Evolutionary conservation across 2,888 invertebrate genomes (phyloP), one percentile per base, ranked within the genome.

Genomic region (Chrysolina haemoptera): DNA sequence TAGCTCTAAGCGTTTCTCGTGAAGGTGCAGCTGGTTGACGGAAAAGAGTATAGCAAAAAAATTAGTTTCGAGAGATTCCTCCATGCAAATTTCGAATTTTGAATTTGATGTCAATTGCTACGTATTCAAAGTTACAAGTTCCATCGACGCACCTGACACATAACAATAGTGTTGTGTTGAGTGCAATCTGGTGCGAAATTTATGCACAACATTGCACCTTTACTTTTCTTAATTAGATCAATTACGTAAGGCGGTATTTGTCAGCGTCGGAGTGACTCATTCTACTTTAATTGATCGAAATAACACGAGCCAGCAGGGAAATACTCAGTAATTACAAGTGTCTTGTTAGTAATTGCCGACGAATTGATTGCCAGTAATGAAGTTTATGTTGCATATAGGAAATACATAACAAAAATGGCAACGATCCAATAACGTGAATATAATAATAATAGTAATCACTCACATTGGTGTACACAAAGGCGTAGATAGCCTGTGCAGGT

Each of bases 221-320:
- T 74, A 72, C 72, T 71, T 76, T 64, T 74, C 72, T 68, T 76
- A 74, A 74, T 76, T 74, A 71, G 74, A 68, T 68, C 69, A 74
- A 72, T 74, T 74, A 72, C 68, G 64, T 72, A 76, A 74, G 62
- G 18, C 59, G 59, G 70, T 70, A 74, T 76, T 76, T 76, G 71
- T 76, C 76, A 72, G 70, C 62, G 55, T 67, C 62, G 22, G 35
- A 62, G 62, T 76, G 76, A 76, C 53, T 76, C 76, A 73, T 68
- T 73, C 59, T 62, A 70, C 53, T 73, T 62, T 63, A 73, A 76
- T 73, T 69, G 73, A 68, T 59, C 69, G 66, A 50, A 64, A 50
- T 40, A 67, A 67, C 67, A 67, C 67, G 67, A 67, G 67, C 67
- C 35, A 20, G 40, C 40, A 50, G 53, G 53, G 53, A 67, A 67